Evolutionary conservation across 2,797 vertebrate genomes (phyloP).

Genomic region (Eleutherodactylus coqui): DNA sequence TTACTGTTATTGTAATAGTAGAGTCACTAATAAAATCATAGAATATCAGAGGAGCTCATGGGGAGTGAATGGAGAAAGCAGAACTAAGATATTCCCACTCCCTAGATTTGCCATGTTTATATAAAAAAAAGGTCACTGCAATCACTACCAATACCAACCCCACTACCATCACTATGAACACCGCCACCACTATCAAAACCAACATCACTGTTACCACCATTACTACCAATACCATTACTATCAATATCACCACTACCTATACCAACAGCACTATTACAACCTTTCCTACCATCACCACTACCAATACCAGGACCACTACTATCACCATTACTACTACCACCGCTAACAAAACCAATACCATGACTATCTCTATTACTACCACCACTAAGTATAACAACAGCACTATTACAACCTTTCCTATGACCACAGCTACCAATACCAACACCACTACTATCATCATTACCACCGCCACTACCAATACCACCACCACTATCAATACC

Average conservation of each 20-base stretch:
- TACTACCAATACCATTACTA: background rate
- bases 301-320: background rate
- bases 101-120: background rate
- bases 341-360: background rate
- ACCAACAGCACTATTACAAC: background rate
- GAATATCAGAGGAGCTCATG: background rate
- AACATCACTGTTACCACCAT: background rate
- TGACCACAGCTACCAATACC: background rate
- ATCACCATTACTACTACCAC: background rate
- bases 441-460: background rate
- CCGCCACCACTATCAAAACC: background rate
- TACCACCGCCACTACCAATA: too few relatives aligned
- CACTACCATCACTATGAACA: background rate
- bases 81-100: background rate
- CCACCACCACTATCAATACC: too few relatives aligned
- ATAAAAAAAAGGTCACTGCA: background rate
- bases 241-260: background rate
- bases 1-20: background rate
- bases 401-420: background rate
- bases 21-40: background rate
- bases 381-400: background rate
- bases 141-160: background rate
- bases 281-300: background rate
- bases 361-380: too few relatives aligned
- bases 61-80: background rate